Evolutionary conservation across 2,888 invertebrate genomes (phyloP), one percentile per base, ranked within the genome.

Genomic region (Leptopilina syphax): DNA sequence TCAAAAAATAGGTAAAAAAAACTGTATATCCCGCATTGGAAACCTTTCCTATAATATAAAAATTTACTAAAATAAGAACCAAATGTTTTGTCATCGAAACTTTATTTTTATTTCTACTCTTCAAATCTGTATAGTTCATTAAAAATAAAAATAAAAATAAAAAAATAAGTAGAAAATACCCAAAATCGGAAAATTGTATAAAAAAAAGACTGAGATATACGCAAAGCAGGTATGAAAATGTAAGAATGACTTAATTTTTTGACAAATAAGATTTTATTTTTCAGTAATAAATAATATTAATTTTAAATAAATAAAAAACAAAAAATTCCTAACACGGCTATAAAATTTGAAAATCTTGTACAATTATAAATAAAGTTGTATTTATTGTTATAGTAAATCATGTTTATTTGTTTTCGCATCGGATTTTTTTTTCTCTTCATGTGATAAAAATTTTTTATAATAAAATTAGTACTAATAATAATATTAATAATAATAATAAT

Each of bases 201-300:
- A 65, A 65, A 57, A 73, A 73, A 73, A 73, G 73, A 73, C 73
- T 73, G 73, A 73, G 54, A 57, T 27, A 54, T 57, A 54, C 27
- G 57, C 57, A 54, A 34, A 41, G 65, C 65, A 65, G 41, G 73
- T 54, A 34, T 57, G 57, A 73, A 77, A 77, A 8, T 50, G 50
- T 50, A 50, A 50, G 50, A 8, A 10, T 50, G 50, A 12, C 34
- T 63, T 65, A 1, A 77, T 6, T 77, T 44, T 24, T 63, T 44
- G 4, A 65, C 44, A 65, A 65, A 63, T 77, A 10, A 76, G 10
- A 41, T 63, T 76, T 76, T 63, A 77, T 65, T 77, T 44, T 65
- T 10, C 63, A n/a, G 13, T 34, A 65, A 76, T 70, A 54, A 27
- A 73, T 41, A 68, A 47, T 68, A 50, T 50, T 50, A 27, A 68